Base-by-base conservation (phyloP, 2,113 vertebrate species). In the Strix aluco region DNA sequence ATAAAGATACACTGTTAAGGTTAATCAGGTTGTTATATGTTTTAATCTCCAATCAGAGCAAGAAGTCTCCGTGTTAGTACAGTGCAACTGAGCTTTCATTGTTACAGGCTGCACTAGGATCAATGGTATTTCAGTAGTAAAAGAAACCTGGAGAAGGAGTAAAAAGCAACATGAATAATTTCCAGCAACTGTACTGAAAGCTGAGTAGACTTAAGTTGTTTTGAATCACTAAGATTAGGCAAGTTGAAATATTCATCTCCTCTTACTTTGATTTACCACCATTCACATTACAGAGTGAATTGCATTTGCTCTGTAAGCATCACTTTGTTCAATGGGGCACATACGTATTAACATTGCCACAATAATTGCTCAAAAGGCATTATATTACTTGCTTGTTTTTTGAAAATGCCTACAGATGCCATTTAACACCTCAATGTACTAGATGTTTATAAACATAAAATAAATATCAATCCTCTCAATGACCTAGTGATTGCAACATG, bases 151-250 rank as follows among this genome's bases (percentile, higher is more conserved):
- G 26, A 86, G 63, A 96, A 90, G 55, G 90, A 38, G 75, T 70
- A 87, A 81, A 93, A 83, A 85, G 17, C 73, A 88, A 73, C 30
- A 87, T 59, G 65, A 96, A 71, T 94, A 72, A 95, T 92, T 97
- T 96, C 81, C 89, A 88, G 80, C 69, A 95, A 54, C 40, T 91
- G 65, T 81, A 63, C 73, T 66, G 34, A 90, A 77, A 72, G 32
- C 36, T 86, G 49, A 95, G n/a, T 30, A 66, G 65, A 40, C 42
- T 61, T 74, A 63, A 82, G 20, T 58, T 87, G 51, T 55, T 91
- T 81, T 81, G 55, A 89, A 61, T 71, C 47, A 63, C 38, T 62
- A 58, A 78, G 46, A 51, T n/a, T 70, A 83, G 34, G 13, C 69
- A 58, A 89, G 36, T 42, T 74, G 63, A 94, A 81, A 78, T 69